Evolutionary conservation across 2,888 invertebrate genomes (phyloP).

Genomic region (Myathropa florea): DNA sequence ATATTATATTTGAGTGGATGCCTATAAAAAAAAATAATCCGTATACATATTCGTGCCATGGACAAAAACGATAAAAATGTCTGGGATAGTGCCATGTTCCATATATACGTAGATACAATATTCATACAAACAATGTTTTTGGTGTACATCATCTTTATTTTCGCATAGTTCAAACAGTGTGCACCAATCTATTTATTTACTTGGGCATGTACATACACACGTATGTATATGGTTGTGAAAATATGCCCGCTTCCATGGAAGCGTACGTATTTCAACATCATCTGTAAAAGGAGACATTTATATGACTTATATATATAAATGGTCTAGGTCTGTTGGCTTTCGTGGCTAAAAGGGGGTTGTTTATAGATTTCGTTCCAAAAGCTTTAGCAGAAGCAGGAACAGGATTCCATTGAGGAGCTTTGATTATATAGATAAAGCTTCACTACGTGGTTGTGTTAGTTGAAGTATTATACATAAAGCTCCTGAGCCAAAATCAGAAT

Average conservation of each 20-base stretch:
- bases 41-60: slow-evolving; percentile 51
- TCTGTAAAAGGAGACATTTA: background rate
- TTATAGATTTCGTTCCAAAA: slow-evolving; percentile 18
- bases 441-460: slow-evolving; percentile 22
- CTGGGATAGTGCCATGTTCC: slow-evolving; percentile 74
- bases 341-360: slow-evolving; percentile 37
- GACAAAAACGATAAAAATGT: slow-evolving; percentile 80
- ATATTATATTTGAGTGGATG: slow-evolving; percentile 21
- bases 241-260: background rate
- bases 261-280: background rate
- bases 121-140: slow-evolving; percentile 12
- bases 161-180: slow-evolving; percentile 38
- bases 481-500: slow-evolving; percentile 79
- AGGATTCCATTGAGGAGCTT: slow-evolving; percentile 49
- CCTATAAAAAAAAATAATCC: slow-evolving; percentile 54
- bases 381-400: slow-evolving; percentile 44
- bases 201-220: slow-evolving; percentile 31
- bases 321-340: slow-evolving; percentile 4
- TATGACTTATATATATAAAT: background rate
- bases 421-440: background rate
- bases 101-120: background rate
- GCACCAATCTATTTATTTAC: background rate
- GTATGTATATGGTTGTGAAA: background rate
- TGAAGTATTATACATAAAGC: slow-evolving; percentile 38
- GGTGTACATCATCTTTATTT: slow-evolving; percentile 72